Conservation (phyloP, 2,113 vertebrate species). For the Stercorarius parasiticus region DNA sequence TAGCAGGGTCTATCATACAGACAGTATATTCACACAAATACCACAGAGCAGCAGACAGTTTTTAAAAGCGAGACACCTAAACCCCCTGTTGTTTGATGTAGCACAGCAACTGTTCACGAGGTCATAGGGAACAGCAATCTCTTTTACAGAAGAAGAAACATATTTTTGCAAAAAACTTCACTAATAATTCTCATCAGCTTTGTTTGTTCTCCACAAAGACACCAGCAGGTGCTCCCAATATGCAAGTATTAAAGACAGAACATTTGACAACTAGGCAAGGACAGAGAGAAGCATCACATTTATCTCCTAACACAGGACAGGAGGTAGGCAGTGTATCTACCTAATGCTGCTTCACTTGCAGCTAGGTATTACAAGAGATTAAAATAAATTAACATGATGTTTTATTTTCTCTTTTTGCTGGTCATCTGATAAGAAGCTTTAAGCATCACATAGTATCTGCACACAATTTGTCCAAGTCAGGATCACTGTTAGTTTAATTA, state of each 20-base stretch:
- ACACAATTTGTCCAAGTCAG: background rate
- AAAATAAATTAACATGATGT: background rate
- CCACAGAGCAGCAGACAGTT: background rate
- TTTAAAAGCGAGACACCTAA: background rate
- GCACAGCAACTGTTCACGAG: background rate
- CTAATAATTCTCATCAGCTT: background rate
- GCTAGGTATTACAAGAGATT: background rate
- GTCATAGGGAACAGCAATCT: background rate
- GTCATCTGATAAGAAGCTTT: background rate
- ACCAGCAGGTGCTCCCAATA: background rate
- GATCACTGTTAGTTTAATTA: background rate
- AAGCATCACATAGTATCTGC: background rate
- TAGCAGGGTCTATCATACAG: background rate
- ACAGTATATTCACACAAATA: background rate
- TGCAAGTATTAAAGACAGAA: background rate
- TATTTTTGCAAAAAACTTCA: background rate
- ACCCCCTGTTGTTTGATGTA: background rate
- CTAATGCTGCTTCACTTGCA: background rate
- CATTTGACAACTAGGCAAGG: background rate
- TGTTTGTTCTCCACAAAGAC: background rate
- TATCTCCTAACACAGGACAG: background rate
- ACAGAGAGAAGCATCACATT: background rate
- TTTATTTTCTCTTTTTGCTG: background rate
- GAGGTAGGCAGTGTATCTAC: background rate
- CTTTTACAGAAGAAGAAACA: background rate